Conservation (phyloP, 2,797 vertebrate genomes). For the Sylvilagus floridanus region DNA sequence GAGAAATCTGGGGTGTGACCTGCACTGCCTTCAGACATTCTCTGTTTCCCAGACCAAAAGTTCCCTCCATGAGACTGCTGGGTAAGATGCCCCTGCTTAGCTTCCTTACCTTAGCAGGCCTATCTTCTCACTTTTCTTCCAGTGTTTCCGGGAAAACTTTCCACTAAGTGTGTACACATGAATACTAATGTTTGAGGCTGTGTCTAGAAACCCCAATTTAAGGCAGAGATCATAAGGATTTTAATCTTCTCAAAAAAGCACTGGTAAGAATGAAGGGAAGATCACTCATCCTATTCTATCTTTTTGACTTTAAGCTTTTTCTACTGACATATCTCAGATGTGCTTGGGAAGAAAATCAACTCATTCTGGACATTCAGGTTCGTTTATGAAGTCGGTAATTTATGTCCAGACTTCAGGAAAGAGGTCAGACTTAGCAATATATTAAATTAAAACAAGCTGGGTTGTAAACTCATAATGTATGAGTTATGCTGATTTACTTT, state of each 20-base stretch:
- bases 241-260: slow-evolving; percentile 48
- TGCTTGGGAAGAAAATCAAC: slow-evolving; percentile 53
- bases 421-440: slow-evolving; percentile 2
- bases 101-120: neutral
- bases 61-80: neutral
- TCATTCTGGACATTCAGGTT: slow-evolving; percentile 42
- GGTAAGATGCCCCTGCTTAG: neutral
- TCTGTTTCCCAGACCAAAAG: neutral
- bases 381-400: slow-evolving; percentile 40
- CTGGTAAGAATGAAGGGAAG: neutral
- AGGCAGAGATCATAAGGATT: neutral
- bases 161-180: neutral
- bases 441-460: slow-evolving; percentile 47
- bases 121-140: neutral
- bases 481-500: slow-evolving; percentile 73
- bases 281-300: neutral
- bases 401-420: neutral
- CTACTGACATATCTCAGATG: neutral
- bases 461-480: slow-evolving; percentile 53
- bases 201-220: neutral
- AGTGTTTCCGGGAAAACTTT: neutral
- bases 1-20: neutral
- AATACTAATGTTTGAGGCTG: neutral
- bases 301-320: slow-evolving; percentile 21
- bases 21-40: neutral